Evolutionary conservation across 2,113 vertebrate species (phyloP).

Genomic region (Chionomys nivalis): DNA sequence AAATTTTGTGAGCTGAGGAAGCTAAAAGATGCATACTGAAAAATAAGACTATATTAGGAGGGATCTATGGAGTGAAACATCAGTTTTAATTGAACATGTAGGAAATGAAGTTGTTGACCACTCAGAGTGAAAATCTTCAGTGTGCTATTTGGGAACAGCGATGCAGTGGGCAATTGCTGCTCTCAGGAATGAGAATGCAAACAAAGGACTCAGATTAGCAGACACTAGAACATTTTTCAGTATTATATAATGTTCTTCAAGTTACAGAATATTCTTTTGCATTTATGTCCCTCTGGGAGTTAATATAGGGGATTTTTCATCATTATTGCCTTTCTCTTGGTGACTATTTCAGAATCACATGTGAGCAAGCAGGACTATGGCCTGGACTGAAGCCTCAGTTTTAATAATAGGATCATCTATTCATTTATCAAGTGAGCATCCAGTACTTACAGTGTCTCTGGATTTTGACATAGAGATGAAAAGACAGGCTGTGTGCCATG

Average conservation of each 20-base stretch:
- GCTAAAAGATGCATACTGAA: neutral
- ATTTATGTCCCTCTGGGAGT: neutral
- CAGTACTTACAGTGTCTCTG: neutral
- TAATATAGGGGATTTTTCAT: neutral
- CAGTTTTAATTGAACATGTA: neutral
- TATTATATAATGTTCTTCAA: too few relatives aligned
- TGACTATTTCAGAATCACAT: neutral
- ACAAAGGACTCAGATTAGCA: neutral
- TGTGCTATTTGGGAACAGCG: neutral
- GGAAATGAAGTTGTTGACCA: neutral
- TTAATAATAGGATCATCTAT: neutral
- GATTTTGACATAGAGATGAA: neutral
- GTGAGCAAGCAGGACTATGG: too few relatives aligned
- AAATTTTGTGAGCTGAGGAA: neutral
- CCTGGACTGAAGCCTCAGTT: neutral
- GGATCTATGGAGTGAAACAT: neutral
- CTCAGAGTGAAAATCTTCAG: neutral
- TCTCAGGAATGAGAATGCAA: neutral
- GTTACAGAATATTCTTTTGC: neutral
- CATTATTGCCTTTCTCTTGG: neutral
- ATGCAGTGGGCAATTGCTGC: neutral
- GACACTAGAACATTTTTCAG: neutral
- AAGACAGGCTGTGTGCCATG: neutral
- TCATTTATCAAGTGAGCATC: neutral
- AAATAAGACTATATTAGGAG: neutral